phyloP scores from a whole-genome alignment of 2,888 invertebrate genomes.

The Polyommatus iphigenia region DNA sequence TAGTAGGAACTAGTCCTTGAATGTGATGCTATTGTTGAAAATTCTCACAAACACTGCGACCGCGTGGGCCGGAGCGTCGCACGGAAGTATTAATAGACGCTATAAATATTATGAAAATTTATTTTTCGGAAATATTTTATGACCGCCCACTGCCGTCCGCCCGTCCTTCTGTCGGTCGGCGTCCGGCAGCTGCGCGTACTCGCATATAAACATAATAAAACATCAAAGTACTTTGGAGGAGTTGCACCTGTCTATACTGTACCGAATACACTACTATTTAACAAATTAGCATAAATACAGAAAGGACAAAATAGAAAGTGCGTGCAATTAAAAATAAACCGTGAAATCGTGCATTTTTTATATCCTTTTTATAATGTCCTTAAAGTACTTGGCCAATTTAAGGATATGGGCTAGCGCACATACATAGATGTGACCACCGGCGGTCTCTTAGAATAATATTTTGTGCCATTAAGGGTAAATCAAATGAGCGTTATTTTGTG shows the following conservation, averaged over 20 bases:
- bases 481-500: too few species aligned
- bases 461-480: too few species aligned
- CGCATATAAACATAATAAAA: slow-evolving; percentile 11
- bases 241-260: not conserved
- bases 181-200: not conserved
- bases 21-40: not conserved
- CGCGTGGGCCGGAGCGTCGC: not conserved
- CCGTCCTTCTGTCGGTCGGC: not conserved
- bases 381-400: too few species aligned
- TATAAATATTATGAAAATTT: slow-evolving; percentile 10
- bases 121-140: slow-evolving; percentile 30
- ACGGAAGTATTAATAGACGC: not conserved
- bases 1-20: not conserved
- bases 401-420: too few species aligned
- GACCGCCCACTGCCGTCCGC: not conserved
- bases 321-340: too few species aligned
- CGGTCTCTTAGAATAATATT: too few species aligned
- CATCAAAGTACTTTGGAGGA: not conserved
- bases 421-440: too few species aligned
- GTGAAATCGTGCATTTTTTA: too few species aligned
- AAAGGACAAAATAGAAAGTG: too few species aligned
- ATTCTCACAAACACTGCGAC: not conserved
- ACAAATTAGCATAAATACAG: too few species aligned
- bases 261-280: not conserved
- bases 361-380: too few species aligned